Conservation (phyloP, 23 tunicate species). For the Trididemnum clinides region DNA sequence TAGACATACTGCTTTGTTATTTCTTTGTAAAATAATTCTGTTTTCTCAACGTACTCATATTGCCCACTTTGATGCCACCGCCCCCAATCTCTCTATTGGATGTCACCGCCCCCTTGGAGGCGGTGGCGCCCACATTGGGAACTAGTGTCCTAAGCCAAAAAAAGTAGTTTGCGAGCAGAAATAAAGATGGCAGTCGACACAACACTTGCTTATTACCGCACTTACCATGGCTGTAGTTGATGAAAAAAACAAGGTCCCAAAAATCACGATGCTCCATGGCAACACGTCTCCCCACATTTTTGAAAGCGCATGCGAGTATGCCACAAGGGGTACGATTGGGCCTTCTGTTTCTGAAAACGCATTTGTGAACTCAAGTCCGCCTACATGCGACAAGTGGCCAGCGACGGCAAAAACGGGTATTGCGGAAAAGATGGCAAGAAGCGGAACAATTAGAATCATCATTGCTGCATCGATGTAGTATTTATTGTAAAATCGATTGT, state of each 20-base stretch:
- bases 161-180: too few species aligned
- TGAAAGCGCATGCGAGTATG: conserved; percentile 70
- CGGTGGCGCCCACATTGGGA: too few species aligned
- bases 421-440: conserved; percentile 60
- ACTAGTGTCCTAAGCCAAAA: too few species aligned
- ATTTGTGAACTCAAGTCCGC: not conserved
- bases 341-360: conserved; percentile 57
- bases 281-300: conserved; percentile 88
- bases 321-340: conserved; percentile 64
- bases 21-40: too few species aligned
- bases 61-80: too few species aligned
- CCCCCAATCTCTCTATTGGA: too few species aligned
- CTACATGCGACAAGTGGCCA: conserved; percentile 46
- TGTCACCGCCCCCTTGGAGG: too few species aligned
- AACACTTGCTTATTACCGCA: too few species aligned
- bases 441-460: conserved; percentile 55
- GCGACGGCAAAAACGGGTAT: conserved; percentile 62
- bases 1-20: too few species aligned
- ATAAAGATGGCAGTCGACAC: too few species aligned
- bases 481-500: conserved; percentile 90
- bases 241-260: conserved; percentile 53
- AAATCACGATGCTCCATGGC: conserved; percentile 85
- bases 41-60: too few species aligned
- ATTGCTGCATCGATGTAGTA: conserved; percentile 81
- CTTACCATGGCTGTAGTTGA: conserved; percentile 81